phyloP scores from a whole-genome alignment of 1,140 invertebrate species.

The Drosophila sp. region DNA sequence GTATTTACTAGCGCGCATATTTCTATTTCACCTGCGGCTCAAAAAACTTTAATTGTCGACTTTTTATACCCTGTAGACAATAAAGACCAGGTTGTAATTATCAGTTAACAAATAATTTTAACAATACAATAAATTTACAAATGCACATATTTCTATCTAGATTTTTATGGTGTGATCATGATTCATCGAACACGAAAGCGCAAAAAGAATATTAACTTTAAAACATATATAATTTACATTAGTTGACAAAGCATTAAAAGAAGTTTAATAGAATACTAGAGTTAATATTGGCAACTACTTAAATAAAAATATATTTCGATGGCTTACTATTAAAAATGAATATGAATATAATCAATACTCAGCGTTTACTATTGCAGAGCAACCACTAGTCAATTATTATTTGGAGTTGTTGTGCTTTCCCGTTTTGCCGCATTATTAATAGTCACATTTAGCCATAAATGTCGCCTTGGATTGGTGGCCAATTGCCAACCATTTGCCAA shows the following conservation, averaged over 20 bases:
- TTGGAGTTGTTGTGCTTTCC: neutral
- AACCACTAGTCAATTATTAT: neutral
- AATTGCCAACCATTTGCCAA: conserved; percentile 53
- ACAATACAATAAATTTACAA: neutral
- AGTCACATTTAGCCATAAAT: conserved; percentile 53
- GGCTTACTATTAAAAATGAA: neutral
- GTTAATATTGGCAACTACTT: too few relatives aligned
- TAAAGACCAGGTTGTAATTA: neutral
- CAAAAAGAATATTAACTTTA: neutral
- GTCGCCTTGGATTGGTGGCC: conserved; percentile 50
- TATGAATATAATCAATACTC: too few relatives aligned
- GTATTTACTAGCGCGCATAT: neutral
- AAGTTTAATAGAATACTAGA: too few relatives aligned
- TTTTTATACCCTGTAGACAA: conserved; percentile 17
- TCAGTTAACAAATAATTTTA: neutral
- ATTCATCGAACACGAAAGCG: neutral
- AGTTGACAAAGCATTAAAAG: too few relatives aligned
- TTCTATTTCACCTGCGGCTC: conserved; percentile 68
- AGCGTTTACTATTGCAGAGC: neutral
- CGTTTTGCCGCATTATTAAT: conserved; percentile 48
- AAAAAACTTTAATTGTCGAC: conserved; percentile 11
- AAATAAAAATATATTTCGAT: too few relatives aligned
- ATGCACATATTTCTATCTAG: neutral
- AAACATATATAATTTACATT: too few relatives aligned
- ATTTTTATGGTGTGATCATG: neutral